Conservation (phyloP, 1,140 invertebrate genomes). For the Limonius californicus region DNA sequence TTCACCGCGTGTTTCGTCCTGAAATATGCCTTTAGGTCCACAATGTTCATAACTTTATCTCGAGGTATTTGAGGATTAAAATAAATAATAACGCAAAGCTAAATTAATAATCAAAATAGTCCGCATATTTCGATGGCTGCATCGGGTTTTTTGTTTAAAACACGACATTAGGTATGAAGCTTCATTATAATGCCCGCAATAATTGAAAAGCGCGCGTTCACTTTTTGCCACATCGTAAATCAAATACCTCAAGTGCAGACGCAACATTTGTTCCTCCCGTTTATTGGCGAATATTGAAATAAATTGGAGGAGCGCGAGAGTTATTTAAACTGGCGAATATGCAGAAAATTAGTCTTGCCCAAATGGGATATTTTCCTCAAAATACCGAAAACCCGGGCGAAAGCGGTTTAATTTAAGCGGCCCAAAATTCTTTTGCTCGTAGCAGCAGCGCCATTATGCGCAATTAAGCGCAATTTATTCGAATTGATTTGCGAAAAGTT, state of each 20-base stretch:
- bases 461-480: constrained; percentile 18
- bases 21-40: not conserved
- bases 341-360: too few relatives aligned
- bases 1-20: constrained; percentile 1
- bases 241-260: too few relatives aligned
- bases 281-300: too few relatives aligned
- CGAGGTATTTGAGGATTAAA: not conserved
- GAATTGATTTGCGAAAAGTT: constrained; percentile 13
- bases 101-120: not conserved
- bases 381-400: constrained; percentile 1
- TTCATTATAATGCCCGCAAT: too few relatives aligned
- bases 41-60: not conserved
- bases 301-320: not conserved
- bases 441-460: constrained; percentile 6
- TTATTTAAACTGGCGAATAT: not conserved
- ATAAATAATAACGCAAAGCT: too few relatives aligned
- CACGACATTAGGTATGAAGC: too few relatives aligned
- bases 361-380: not conserved
- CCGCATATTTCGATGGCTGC: not conserved
- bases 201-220: too few relatives aligned
- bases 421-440: constrained; percentile 2
- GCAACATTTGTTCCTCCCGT: too few relatives aligned
- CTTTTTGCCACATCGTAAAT: too few relatives aligned
- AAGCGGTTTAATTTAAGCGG: constrained; percentile 6
- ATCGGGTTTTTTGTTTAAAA: too few relatives aligned